Conservation (phyloP, 2,113 vertebrate species). For the Hydrochoerus hydrochaeris region DNA sequence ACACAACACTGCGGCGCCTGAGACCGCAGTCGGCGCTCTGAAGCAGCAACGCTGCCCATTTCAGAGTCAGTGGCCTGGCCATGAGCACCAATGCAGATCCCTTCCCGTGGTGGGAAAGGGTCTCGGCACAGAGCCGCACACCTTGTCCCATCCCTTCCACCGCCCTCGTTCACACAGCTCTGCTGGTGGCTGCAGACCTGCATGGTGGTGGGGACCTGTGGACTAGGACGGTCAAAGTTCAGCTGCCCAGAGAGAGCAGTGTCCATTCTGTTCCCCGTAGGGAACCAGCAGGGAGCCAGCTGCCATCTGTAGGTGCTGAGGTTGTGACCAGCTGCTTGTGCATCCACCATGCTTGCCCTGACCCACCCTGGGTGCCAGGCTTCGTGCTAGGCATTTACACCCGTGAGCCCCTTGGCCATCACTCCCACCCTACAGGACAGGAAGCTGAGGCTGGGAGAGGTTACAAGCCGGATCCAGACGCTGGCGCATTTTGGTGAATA, state of each 20-base stretch:
- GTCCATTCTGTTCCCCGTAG: too few species aligned
- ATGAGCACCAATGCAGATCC: neutral
- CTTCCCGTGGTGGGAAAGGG: neutral
- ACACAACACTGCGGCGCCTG: neutral
- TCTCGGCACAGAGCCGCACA: neutral
- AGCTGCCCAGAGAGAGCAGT: neutral
- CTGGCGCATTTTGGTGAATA: neutral
- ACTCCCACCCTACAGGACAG: neutral
- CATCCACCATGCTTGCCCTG: neutral
- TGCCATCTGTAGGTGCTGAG: neutral
- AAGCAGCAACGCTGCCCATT: neutral
- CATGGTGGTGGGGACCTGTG: fast-evolving
- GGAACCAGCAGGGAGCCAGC: neutral
- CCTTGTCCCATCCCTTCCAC: neutral
- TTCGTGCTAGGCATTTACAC: neutral
- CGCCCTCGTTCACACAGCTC: neutral
- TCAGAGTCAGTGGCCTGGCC: neutral
- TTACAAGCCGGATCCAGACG: neutral
- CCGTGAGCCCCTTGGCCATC: too few species aligned
- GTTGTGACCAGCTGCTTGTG: neutral
- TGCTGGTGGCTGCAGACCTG: neutral
- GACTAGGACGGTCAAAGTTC: neutral
- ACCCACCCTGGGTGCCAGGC: neutral
- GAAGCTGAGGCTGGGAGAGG: neutral
- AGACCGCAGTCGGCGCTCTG: neutral